Base-by-base conservation (phyloP, 2,113 vertebrate species). In the Pseudolaguvia tuberculata region DNA sequence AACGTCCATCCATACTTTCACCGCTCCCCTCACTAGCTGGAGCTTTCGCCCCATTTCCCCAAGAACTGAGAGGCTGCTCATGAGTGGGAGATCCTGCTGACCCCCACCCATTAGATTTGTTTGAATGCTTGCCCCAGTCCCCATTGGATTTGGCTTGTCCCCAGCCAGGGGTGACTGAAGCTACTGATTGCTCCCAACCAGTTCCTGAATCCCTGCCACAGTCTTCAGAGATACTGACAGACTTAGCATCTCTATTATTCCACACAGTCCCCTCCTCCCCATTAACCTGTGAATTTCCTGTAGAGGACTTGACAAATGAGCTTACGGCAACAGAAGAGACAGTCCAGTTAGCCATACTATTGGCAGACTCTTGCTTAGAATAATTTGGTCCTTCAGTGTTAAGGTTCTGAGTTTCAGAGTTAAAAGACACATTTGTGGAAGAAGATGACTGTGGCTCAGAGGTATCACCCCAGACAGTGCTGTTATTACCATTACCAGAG, bases 391-490 rank as follows among this genome's bases (percentile, higher is more conserved):
- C 95, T 89, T 98, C 96, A 94, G 94, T 93, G 94, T 95, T 97
- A 96, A 97, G 95, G 95, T 96, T 98, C 92, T 95, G 96, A 96
- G 96, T 95, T 95, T 98, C 95, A 89, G 93, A 92, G 93, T 95
- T 96, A 92, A 98, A 96, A 94, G 96, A 96, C 94, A 95, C 94
- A 93, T 94, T 97, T 86, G 93, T 93, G 91, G 95, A 93, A 83
- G 93, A 88, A 91, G 94, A 91, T 84, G 92, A 90, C 85, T 92
- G 94, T 86, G 92, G 89, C 88, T 97, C 94, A 91, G 92, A 90
- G 85, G 89, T 89, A 85, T 97, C 92, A 87, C 95, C 94, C 96
- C 96, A 98, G 84, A 94, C 93, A 86, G 92, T 92, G 91, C 93
- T 90, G 62, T 67, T 50, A 59, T 92, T 81, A 71, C 88, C 88